phyloP scores from a whole-genome alignment of 2,113 vertebrate species.

The Sinocyclocheilus grahami region DNA sequence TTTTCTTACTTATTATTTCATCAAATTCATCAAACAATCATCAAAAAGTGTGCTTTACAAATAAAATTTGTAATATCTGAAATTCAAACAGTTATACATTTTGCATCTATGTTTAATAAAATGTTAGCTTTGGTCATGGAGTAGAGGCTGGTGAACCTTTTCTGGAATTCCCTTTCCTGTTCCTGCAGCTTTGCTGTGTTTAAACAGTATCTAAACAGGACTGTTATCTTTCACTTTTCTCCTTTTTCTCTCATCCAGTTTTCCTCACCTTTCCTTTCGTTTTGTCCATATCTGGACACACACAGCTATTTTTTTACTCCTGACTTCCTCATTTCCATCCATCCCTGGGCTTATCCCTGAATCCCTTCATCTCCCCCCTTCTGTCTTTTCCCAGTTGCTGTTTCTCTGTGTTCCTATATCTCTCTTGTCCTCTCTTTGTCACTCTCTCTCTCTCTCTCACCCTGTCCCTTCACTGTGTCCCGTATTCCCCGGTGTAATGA shows the following conservation, averaged over 20 bases:
- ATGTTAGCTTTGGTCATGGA: too few species aligned
- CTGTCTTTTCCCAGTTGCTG: slow-evolving; percentile 39
- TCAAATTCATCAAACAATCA: not conserved
- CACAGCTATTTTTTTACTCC: not conserved
- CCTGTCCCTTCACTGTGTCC: slow-evolving; percentile 19
- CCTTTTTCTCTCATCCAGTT: not conserved
- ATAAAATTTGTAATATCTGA: not conserved
- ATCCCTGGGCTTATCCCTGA: slow-evolving; percentile 38
- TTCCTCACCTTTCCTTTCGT: slow-evolving; percentile 39
- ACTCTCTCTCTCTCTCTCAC: not conserved
- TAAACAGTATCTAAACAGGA: slow-evolving; percentile 20
- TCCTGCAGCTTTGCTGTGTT: not conserved
- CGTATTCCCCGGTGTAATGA: slow-evolving; percentile 50
- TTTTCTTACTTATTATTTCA: too few species aligned
- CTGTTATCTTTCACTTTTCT: slow-evolving; percentile 15
- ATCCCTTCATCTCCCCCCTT: slow-evolving; percentile 43
- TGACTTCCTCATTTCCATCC: slow-evolving; percentile 34
- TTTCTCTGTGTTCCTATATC: slow-evolving; percentile 10
- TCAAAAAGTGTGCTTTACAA: not conserved
- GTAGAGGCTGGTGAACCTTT: too few species aligned
- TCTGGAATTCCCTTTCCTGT: not conserved
- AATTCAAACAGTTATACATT: not conserved
- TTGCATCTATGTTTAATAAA: not conserved
- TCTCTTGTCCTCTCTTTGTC: not conserved
- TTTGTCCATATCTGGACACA: slow-evolving; percentile 2